A percentile compares a stretch with the other conserved stretches of the same genome.
phyloP scores from a whole-genome alignment of 2,113 vertebrate species.

The Thamnaconus septentrionalis region DNA sequence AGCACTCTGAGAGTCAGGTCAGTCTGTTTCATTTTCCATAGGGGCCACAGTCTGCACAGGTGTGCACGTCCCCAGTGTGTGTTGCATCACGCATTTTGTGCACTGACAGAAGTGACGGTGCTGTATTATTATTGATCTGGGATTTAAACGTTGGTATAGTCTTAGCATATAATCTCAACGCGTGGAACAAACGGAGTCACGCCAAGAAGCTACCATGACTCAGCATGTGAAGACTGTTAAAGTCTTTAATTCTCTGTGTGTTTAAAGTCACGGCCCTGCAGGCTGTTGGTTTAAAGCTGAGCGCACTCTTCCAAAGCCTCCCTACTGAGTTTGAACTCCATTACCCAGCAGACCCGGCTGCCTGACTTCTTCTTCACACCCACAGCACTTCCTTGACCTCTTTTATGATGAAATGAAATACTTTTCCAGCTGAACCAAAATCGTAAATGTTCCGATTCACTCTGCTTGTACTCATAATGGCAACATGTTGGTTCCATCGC shows the following conservation, averaged over 20 bases:
- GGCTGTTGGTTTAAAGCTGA: conserved; percentile 42
- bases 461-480: too few species aligned
- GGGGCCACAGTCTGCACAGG: not conserved
- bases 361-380: conserved; percentile 4
- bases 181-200: too few species aligned
- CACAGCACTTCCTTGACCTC: conserved; percentile 30
- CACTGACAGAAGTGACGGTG: too few species aligned
- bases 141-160: too few species aligned
- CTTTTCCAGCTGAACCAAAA: too few species aligned
- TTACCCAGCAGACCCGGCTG: conserved; percentile 26
- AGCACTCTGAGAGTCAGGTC: conserved; percentile 77
- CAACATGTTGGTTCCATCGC: too few species aligned
- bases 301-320: conserved; percentile 9
- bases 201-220: too few species aligned
- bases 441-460: too few species aligned
- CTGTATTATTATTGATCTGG: too few species aligned
- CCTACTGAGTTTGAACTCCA: conserved; percentile 40
- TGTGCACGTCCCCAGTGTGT: too few species aligned
- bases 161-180: too few species aligned
- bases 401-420: not conserved
- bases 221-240: not conserved
- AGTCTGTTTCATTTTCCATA: not conserved
- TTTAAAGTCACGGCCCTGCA: conserved; percentile 20
- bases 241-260: conserved; percentile 39
- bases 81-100: too few species aligned